Evolutionary conservation across 2,797 vertebrate species (phyloP).

Genomic region (Sciurus vulgaris): DNA sequence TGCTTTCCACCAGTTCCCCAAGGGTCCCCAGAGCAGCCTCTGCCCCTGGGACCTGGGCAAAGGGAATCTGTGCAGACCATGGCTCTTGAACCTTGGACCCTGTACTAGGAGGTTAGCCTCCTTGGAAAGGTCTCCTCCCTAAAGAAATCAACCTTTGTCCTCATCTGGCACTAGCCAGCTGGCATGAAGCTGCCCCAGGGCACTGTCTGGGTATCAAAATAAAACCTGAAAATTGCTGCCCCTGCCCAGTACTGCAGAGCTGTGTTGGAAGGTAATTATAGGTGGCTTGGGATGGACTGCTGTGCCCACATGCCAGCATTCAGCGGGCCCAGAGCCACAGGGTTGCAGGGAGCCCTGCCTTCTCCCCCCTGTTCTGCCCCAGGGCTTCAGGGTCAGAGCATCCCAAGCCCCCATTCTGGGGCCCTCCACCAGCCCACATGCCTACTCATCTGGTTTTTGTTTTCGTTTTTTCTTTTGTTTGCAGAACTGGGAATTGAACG

Average conservation of each 20-base stretch:
- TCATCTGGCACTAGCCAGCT: neutral
- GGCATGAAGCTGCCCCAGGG: conserved; percentile 16
- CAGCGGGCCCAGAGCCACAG: neutral
- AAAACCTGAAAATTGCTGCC: conserved; percentile 76
- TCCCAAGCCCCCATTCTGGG: neutral
- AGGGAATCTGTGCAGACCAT: neutral
- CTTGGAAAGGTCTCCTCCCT: neutral
- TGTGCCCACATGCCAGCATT: conserved; percentile 23
- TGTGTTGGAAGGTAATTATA: conserved; percentile 73
- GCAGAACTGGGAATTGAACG: neutral
- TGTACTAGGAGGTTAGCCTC: neutral
- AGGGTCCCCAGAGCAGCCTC: neutral
- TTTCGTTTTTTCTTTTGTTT: too few species aligned
- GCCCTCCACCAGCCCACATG: neutral
- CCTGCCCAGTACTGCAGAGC: conserved; percentile 13
- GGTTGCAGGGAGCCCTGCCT: neutral
- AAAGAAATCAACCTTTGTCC: conserved; percentile 6
- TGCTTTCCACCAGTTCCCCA: neutral
- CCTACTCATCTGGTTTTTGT: neutral
- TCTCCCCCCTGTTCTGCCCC: neutral
- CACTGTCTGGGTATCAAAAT: conserved; percentile 72
- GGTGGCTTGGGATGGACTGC: conserved; percentile 9
- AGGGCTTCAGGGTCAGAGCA: neutral
- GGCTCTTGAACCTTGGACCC: neutral
- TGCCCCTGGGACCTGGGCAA: neutral